These are phyloP conservation scores for Cherax destructor DNA, from an alignment of 1,140 invertebrate species.

Conservation along the genomic window DNA sequence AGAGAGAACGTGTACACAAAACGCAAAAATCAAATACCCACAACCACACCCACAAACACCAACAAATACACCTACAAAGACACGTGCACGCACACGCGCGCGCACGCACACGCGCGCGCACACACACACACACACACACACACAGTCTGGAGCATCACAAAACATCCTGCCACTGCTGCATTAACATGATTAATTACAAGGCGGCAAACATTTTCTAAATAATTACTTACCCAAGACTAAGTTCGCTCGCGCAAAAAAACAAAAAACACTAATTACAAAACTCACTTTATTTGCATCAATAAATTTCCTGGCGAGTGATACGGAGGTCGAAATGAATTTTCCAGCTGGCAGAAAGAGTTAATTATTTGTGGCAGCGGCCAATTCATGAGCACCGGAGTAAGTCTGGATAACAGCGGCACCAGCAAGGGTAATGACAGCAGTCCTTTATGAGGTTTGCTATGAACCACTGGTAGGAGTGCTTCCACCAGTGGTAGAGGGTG, in stretches of 20 bases:
- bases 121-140: too few relatives aligned
- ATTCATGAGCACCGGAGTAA: background rate
- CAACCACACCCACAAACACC: too few relatives aligned
- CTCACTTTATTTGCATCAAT: slow-evolving; percentile 9
- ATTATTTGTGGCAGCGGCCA: background rate
- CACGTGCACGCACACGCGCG: too few relatives aligned
- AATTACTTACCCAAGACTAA: background rate
- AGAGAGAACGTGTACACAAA: too few relatives aligned
- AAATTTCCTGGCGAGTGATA: background rate
- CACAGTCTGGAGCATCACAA: too few relatives aligned
- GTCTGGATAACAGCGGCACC: background rate
- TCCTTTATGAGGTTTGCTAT: background rate
- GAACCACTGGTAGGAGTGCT: background rate
- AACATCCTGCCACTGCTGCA: background rate
- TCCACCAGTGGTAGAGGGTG: too few relatives aligned
- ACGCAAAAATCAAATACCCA: too few relatives aligned
- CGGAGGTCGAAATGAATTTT: background rate
- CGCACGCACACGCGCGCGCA: too few relatives aligned
- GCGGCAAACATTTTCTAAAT: background rate
- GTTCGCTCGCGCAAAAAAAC: background rate
- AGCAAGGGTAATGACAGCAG: background rate
- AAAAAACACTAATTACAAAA: background rate
- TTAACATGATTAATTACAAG: background rate
- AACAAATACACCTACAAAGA: too few relatives aligned
- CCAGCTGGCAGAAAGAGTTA: slow-evolving; percentile 2